Evolutionary conservation across 2,797 vertebrate species (phyloP), one percentile per base, ranked within the genome.

Genomic region (Poeciliopsis presidionis): DNA sequence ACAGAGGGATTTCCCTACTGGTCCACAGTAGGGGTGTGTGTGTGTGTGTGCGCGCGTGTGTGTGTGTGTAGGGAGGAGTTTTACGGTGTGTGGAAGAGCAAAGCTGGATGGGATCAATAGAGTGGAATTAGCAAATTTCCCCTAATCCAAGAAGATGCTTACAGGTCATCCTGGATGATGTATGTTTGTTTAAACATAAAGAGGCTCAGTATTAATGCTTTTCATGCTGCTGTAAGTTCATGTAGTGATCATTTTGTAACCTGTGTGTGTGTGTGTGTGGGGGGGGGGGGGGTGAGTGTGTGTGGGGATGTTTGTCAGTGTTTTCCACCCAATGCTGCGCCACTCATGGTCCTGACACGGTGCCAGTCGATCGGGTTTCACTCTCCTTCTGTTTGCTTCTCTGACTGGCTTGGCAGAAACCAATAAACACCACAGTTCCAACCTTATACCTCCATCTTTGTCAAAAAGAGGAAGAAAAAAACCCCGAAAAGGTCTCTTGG

Each of bases 1-100:
- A 89, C 94, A 94, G 92, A 92, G 92, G 93, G 94, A 92, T 93
- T 94, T 93, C 93, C 92, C 93, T 93, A 85, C 88, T 86, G 84
- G 85, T 84, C 73, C 63, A 81, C 81, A 55, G 82, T 74, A n/a
- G 79, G 72, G 81, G 80, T 82, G 45, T 81, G 79, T 82, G 69
- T 69, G 76, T 73, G 78, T 78, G 65, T 75, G 51, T 74, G 70
- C 20, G 73, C 30, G 30, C 1, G 30, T 30, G 30, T 30, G 81
- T 28, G 65, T 77, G 51, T 74, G 70, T 25, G 73, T 28, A 18
- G 22, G 30, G 75, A 28, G 67, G 41, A 43, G 67, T n/a, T 70
- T 46, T 71, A 28, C 12, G 75, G 81, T 71, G 41, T 81, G 72
- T 79, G 36, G 82, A 78, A 82, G 74, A 80, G 75, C 22, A 36